Evolutionary conservation across 2,113 vertebrate genomes (phyloP).

Genomic region (Pterocles orientalis): DNA sequence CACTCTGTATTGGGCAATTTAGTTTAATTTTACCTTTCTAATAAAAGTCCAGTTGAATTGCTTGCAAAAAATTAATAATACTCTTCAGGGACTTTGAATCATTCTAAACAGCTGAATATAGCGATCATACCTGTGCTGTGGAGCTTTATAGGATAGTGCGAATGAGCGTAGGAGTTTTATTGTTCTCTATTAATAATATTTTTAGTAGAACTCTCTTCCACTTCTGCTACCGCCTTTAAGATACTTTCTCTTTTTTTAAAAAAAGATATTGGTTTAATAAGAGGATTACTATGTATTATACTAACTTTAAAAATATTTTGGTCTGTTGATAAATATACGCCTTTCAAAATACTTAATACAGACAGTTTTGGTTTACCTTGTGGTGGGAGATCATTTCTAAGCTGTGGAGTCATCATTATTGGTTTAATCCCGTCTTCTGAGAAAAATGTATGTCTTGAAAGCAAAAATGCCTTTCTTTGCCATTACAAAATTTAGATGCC

Average conservation of each 20-base stretch:
- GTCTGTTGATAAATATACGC: conserved; percentile 27
- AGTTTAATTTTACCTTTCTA: conserved; percentile 56
- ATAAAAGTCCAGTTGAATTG: conserved; percentile 52
- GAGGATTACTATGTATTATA: conserved; percentile 28
- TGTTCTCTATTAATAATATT: conserved; percentile 54
- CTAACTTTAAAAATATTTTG: conserved; percentile 59
- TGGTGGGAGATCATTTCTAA: not conserved
- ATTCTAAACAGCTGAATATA: conserved; percentile 37
- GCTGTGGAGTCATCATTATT: conserved; percentile 13
- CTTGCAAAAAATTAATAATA: conserved; percentile 24
- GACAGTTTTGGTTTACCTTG: conserved; percentile 14
- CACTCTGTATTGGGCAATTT: conserved; percentile 25
- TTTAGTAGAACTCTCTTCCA: conserved; percentile 25
- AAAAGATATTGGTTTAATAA: conserved; percentile 31
- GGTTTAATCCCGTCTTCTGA: conserved; percentile 54
- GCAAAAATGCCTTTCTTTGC: not conserved
- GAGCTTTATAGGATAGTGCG: conserved; percentile 30
- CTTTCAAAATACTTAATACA: conserved; percentile 26
- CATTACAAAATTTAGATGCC: not conserved
- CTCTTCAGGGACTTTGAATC: conserved; percentile 15
- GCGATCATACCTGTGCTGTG: conserved; percentile 27
- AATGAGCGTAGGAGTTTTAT: conserved; percentile 24
- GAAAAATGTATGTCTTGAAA: conserved; percentile 4
- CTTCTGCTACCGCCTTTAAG: conserved; percentile 18
- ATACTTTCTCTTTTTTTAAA: conserved; percentile 21